These are phyloP conservation scores for Microhierax caerulescens DNA, from an alignment of 2,797 vertebrate species.

Conservation along the genomic window DNA sequence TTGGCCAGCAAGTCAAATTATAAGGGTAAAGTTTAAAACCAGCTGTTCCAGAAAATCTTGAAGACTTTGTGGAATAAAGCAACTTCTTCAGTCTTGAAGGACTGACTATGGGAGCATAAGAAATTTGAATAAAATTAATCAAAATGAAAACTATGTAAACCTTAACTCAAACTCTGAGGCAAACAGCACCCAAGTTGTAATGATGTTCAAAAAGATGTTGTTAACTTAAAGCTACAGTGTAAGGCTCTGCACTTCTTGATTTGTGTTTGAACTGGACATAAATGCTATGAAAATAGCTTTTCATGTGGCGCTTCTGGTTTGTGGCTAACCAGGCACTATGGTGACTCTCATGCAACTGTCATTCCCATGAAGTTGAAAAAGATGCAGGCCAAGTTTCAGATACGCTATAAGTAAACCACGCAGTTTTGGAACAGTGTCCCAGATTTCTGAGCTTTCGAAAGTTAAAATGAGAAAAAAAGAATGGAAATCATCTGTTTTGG, in stretches of 20 bases:
- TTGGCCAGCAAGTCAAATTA: not conserved
- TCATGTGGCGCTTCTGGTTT: not conserved
- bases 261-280: not conserved
- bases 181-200: not conserved
- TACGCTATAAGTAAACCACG: not conserved
- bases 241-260: not conserved
- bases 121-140: not conserved
- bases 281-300: not conserved
- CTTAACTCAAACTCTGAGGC: not conserved
- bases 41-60: not conserved
- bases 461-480: conserved; percentile 14
- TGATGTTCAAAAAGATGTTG: not conserved
- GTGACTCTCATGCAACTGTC: not conserved
- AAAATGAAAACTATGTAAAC: not conserved
- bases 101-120: not conserved
- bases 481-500: conserved; percentile 1
- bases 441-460: not conserved
- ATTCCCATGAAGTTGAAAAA: not conserved
- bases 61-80: not conserved
- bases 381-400: not conserved
- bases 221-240: not conserved
- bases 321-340: not conserved
- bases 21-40: not conserved
- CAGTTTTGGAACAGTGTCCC: not conserved
- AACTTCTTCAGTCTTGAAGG: not conserved